A percentile compares a stretch with the other conserved stretches of the same genome.
Conservation (phyloP, 2,888 invertebrate species). For the Labia minor region DNA sequence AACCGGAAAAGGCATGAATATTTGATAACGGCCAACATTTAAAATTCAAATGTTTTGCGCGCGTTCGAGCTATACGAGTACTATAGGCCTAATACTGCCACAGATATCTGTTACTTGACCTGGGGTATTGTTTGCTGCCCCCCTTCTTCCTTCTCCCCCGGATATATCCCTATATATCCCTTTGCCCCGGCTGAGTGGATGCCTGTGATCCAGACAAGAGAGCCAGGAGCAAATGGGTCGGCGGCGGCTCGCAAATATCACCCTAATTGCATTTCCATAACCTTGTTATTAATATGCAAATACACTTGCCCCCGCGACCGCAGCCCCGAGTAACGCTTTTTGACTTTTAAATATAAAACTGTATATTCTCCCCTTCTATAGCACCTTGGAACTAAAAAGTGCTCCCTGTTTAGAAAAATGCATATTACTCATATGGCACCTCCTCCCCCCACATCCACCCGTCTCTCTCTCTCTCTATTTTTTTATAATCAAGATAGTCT, state of each 20-base stretch:
- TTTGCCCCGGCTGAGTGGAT: neutral
- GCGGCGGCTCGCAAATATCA: slow-evolving; percentile 13
- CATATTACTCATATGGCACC: neutral
- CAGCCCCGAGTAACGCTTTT: slow-evolving; percentile 30
- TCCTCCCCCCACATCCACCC: no score
- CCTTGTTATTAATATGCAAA: slow-evolving; percentile 40
- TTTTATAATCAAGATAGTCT: no score
- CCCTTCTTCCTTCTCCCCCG: neutral
- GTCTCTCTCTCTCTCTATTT: no score
- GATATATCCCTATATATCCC: no score
- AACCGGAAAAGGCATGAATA: neutral
- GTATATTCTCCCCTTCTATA: slow-evolving; percentile 26
- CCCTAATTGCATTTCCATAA: slow-evolving; percentile 41
- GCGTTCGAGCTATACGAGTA: neutral
- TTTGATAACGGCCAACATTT: slow-evolving; percentile 4
- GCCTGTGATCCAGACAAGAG: slow-evolving; percentile 2
- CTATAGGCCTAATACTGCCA: neutral
- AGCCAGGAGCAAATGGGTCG: neutral
- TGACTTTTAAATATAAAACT: slow-evolving; percentile 34
- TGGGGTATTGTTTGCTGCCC: neutral
- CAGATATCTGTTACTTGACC: slow-evolving; percentile 7
- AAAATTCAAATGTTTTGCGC: slow-evolving; percentile 13
- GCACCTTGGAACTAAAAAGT: neutral
- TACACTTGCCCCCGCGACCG: slow-evolving; percentile 25
- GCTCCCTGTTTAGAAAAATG: neutral